Base-by-base conservation (phyloP, 2,113 vertebrate species). In the Psilopogon haemacephalus region DNA sequence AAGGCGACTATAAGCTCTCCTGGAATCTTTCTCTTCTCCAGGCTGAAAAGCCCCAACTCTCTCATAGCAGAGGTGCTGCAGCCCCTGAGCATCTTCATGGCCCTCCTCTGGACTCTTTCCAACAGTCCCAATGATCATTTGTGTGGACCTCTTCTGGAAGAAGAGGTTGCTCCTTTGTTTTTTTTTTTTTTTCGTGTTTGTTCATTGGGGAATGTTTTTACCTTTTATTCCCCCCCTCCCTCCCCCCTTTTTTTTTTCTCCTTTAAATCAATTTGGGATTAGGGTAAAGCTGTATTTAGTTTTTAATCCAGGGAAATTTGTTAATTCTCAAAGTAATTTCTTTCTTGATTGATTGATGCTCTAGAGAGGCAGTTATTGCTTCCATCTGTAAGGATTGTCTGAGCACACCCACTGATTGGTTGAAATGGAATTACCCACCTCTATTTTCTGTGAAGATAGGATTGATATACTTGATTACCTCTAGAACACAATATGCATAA, bases 141-240 rank as follows among this genome's bases (percentile, higher is more conserved):
- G 19, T 50, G 48, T 24, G 21, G 23, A 11, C 23, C 48, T 50
- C 21, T 13, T 50, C 23, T 24, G 48, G 48, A 50, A 50, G 48
- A 50, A 24, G 21, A 24, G 48, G 48, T 50, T 50, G 48, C 48
- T 50, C 11, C 48, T 50, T 50, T 50, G 48, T 21, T 50, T 21
- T 11, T 23, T 23, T 48, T 6, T 48, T 48, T 48, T 21, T 48
- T 24, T n/a, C n/a, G n/a, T n/a, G 21, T 48, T 23, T 46, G 44
- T 20, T 46, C 21, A 4, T 46, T 19, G 44, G 44, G 44, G 5
- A 18, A 21, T 46, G 20, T 46, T 46, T 46, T 21, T 46, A 46
- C 19, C 8, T 21, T 46, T 46, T 46, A 24, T 2, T 0, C 1
- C 15, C 18, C 15, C 46, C 1, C 1, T 14, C 18, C 15, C 46